Conservation (phyloP, 2,113 vertebrate genomes). For the Gulo gulo region DNA sequence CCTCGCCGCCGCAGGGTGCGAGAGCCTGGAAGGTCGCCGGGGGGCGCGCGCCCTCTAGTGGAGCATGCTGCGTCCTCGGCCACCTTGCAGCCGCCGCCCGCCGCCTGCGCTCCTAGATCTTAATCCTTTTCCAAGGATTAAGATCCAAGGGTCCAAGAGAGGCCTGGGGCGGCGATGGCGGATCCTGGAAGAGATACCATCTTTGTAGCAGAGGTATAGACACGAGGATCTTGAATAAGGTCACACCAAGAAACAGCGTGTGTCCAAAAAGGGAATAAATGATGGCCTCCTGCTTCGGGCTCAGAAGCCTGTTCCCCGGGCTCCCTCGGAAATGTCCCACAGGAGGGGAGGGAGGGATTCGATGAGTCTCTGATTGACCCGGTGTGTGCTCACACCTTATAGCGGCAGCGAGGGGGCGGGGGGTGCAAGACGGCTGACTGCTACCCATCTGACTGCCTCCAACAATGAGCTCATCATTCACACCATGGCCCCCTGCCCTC, state of each 20-base stretch:
- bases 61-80: background rate
- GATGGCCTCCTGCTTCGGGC: background rate
- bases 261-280: background rate
- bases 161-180: background rate
- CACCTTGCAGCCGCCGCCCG: background rate
- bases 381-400: background rate
- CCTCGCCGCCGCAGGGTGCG: background rate
- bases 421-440: background rate
- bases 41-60: constrained; percentile 69
- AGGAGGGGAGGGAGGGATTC: background rate
- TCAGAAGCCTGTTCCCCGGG: background rate
- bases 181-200: background rate
- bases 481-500: background rate
- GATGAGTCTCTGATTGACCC: background rate
- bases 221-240: background rate
- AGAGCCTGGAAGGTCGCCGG: background rate
- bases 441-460: background rate
- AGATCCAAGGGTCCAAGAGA: background rate
- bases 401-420: background rate
- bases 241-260: background rate
- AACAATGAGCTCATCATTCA: background rate
- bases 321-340: background rate
- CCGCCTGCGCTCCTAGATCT: background rate
- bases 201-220: background rate
- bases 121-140: background rate